Evolutionary conservation across 2,797 vertebrate species (phyloP).

Genomic region (Tenualosa thibaudeaui): DNA sequence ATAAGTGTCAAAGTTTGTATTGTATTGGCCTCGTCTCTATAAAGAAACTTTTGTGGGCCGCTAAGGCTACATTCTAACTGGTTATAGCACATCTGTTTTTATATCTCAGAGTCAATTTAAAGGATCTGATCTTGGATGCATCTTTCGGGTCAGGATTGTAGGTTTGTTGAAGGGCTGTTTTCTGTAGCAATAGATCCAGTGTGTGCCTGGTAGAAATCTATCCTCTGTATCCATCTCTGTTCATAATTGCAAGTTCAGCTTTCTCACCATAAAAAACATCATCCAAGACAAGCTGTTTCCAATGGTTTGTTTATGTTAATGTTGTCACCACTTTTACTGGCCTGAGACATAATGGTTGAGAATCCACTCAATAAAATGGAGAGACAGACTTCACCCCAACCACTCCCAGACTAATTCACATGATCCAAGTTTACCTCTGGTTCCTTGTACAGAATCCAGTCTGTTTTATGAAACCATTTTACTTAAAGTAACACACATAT

Average conservation of each 20-base stretch:
- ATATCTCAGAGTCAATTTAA: conserved; percentile 44
- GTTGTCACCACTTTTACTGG: background rate
- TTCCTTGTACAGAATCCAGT: conserved; percentile 14
- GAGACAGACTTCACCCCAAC: background rate
- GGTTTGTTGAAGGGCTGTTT: conserved; percentile 81
- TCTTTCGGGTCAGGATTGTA: conserved; percentile 67
- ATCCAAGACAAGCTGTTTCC: conserved; percentile 22
- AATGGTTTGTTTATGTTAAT: conserved; percentile 8
- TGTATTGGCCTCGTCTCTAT: conserved; percentile 53
- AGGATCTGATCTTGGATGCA: conserved; percentile 61
- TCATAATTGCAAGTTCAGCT: conserved; percentile 30
- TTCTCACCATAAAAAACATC: conserved; percentile 36
- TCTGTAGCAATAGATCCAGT: conserved; percentile 83
- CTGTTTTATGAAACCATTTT: conserved; percentile 5
- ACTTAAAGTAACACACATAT: background rate
- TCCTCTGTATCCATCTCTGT: conserved; percentile 47
- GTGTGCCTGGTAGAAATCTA: conserved; percentile 74
- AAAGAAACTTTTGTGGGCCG: conserved; percentile 51
- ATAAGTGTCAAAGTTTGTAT: conserved; percentile 63
- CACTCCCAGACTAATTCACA: background rate
- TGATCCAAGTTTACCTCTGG: background rate
- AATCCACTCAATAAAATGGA: conserved; percentile 1
- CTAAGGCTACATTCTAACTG: conserved; percentile 55
- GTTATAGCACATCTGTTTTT: conserved; percentile 48
- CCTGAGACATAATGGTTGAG: background rate